phyloP scores from a whole-genome alignment of 2,797 vertebrate genomes.

The Gymnoscopelus braueri region DNA sequence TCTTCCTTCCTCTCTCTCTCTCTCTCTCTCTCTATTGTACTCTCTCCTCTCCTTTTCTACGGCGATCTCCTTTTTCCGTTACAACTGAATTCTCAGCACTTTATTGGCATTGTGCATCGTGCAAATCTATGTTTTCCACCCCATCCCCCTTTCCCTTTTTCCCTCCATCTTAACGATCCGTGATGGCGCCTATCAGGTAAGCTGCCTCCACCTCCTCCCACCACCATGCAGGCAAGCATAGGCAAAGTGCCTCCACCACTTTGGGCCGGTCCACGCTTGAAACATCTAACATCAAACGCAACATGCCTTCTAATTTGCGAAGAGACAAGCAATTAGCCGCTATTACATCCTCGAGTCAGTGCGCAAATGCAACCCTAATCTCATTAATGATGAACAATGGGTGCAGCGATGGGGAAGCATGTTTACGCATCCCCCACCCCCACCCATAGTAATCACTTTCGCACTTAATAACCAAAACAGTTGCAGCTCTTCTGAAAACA shows the following conservation, averaged over 20 bases:
- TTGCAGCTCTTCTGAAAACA: conserved; percentile 52
- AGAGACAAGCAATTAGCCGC: conserved; percentile 74
- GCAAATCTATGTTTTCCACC: conserved; percentile 34
- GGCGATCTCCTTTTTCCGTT: background rate
- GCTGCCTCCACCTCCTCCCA: background rate
- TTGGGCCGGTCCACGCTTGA: conserved; percentile 44
- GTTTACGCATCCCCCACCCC: conserved; percentile 67
- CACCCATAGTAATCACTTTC: conserved; percentile 60
- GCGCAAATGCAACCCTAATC: conserved; percentile 64
- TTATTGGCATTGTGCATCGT: conserved; percentile 29
- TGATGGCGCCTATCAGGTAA: conserved; percentile 32
- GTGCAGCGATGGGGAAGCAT: conserved; percentile 66
- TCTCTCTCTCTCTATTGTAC: background rate
- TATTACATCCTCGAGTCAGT: conserved; percentile 66
- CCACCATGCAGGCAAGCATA: conserved; percentile 21
- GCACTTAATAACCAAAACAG: conserved; percentile 62
- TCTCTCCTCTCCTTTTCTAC: background rate
- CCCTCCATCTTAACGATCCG: conserved; percentile 32
- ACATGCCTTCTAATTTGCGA: conserved; percentile 66
- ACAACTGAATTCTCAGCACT: conserved; percentile 22
- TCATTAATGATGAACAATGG: conserved; percentile 79
- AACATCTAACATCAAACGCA: conserved; percentile 60
- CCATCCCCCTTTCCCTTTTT: conserved; percentile 23
- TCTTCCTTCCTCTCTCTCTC: background rate
- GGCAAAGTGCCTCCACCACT: conserved; percentile 29